Base-by-base conservation (phyloP, 1,140 invertebrate genomes). In the Littorina saxatilis region DNA sequence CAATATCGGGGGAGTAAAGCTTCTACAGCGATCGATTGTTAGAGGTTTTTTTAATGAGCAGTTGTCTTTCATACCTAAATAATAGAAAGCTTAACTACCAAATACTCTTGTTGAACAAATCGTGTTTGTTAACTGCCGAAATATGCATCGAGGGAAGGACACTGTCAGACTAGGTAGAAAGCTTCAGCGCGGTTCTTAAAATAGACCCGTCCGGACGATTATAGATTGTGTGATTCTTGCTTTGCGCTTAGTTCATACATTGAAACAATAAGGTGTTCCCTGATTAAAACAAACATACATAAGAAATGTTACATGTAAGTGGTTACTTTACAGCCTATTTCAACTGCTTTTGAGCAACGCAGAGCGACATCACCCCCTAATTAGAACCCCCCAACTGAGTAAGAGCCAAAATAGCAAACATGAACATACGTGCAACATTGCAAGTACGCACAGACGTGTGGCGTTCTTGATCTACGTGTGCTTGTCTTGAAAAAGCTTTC, bases 221-320 rank as follows among this genome's bases (percentile, higher is more conserved):
- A 47, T 47, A 17, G 43, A 47, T 47, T 47, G 43, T 32, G 29
- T 29, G 66, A 68, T 68, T 68, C 66, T 68, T 68, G 35, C 35
- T 68, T 20, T 68, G 17, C 23, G 35, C 35, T 5, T 11, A 66
- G 15, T 37, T 37, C 23, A 68, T 20, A 68, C 35, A 23, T 9
- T 39, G 35, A 68, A 68, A 68, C 66, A 39, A 68, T 47, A 68
- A 68, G 23, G 32, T 68, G 63, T 63, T 63, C 35, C 55, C 29
- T 32, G 61, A 32, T n/a, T 63, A 9, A 32, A 27, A 7, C 20
- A 61, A 32, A 32, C n/a, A 63, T 32, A 35, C 61, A 1, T 63
- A 23, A 13, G 9, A 63, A 9, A 4, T 29, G 29, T 23, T 63
- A 32, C 5, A 9, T 29, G 7, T 63, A 11, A 32, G 5, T 63